A percentile compares a stretch with the other conserved stretches of the same genome.
Conservation (phyloP, 2,888 invertebrate species). For the Zaprionus obscuricornis region DNA sequence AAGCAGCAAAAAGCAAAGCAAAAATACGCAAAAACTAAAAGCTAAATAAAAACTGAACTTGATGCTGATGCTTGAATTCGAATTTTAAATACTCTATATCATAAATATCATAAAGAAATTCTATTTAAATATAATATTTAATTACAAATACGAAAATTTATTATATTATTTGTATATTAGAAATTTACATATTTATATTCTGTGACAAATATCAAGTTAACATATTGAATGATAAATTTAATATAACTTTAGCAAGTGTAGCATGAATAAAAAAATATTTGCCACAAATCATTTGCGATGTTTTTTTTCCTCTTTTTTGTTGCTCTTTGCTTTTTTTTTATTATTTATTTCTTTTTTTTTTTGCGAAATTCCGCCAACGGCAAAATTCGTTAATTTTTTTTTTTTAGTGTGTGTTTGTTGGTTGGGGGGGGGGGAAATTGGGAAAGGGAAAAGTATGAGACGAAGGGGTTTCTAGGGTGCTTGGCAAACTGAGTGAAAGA, state of each 20-base stretch:
- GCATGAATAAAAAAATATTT: constrained; percentile 48
- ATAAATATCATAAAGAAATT: no score
- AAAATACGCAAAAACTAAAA: constrained; percentile 62
- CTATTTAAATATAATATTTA: no score
- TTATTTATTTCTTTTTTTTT: constrained; percentile 26
- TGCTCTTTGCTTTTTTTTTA: constrained; percentile 21
- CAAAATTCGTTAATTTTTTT: constrained; percentile 70
- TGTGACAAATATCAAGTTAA: no score
- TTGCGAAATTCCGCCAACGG: constrained; percentile 68
- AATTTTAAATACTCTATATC: no score
- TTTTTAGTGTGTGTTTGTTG: constrained; percentile 15
- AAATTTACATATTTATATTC: no score
- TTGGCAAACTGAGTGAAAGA: neutral
- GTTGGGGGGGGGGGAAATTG: neutral
- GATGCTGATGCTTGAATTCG: no score
- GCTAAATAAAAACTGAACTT: constrained; percentile 43
- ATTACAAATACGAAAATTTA: no score
- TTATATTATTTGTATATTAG: no score
- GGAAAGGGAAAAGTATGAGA: neutral
- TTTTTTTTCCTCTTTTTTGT: constrained; percentile 51
- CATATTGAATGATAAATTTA: no score
- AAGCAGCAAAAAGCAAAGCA: constrained; percentile 45
- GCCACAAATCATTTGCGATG: constrained; percentile 76
- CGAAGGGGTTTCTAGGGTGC: no score
- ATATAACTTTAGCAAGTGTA: constrained; percentile 29